Evolutionary conservation across 2,113 vertebrate species (phyloP).

Genomic region (Menura novaehollandiae): DNA sequence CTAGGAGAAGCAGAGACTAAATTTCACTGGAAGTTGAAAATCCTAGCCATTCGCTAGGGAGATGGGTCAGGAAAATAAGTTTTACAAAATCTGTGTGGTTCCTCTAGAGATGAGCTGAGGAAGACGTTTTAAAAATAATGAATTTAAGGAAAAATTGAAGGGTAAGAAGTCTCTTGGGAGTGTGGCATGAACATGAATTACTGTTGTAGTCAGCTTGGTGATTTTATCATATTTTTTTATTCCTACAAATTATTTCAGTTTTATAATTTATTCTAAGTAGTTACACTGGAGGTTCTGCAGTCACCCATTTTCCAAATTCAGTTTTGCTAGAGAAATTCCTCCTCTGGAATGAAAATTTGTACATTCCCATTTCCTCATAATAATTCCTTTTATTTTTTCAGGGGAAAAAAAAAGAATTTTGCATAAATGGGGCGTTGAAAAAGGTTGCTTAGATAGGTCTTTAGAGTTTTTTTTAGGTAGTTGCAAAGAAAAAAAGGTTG

Average conservation of each 20-base stretch:
- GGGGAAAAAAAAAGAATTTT: background rate
- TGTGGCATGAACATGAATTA: background rate
- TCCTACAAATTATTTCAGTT: background rate
- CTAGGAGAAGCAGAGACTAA: background rate
- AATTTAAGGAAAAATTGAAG: background rate
- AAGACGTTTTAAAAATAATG: background rate
- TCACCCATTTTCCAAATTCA: background rate
- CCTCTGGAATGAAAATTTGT: background rate
- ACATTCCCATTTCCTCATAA: background rate
- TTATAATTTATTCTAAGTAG: background rate
- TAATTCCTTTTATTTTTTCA: rapidly evolving
- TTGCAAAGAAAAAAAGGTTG: background rate
- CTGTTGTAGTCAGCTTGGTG: background rate
- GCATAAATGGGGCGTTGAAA: background rate
- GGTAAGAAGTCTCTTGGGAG: background rate
- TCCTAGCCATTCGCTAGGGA: background rate
- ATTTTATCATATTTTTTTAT: background rate
- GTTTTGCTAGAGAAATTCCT: background rate
- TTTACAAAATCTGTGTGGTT: background rate
- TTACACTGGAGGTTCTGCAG: background rate
- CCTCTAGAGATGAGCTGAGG: background rate
- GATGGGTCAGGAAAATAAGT: background rate
- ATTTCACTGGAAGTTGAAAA: background rate
- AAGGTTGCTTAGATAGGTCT: background rate
- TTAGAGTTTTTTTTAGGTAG: background rate